These are phyloP conservation scores for Caenorhabditis sp. DNA, from an alignment of 2,888 invertebrate species.

Conservation along the genomic window DNA sequence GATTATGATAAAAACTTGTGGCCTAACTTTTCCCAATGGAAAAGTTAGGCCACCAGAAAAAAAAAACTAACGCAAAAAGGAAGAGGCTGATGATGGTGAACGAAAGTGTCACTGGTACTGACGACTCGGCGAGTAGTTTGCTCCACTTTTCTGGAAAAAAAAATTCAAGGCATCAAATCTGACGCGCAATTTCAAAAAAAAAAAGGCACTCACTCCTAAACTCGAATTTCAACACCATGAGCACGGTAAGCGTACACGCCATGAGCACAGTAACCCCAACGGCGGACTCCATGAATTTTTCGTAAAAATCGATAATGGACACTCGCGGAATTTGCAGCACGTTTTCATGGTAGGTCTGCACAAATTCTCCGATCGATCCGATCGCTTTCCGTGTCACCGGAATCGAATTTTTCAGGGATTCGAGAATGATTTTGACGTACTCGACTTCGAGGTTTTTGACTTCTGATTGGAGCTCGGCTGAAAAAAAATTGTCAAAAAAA, in stretches of 20 bases:
- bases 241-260: not conserved
- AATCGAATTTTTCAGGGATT: not conserved
- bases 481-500: not conserved
- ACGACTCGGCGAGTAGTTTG: not conserved
- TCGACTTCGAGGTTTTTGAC: not conserved
- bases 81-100: not conserved
- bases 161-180: not conserved
- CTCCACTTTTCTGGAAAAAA: constrained; percentile 17
- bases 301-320: not conserved
- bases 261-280: not conserved
- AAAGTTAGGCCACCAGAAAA: not conserved
- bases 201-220: constrained; percentile 24
- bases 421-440: constrained; percentile 4
- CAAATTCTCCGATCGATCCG: constrained; percentile 32
- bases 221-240: constrained; percentile 14
- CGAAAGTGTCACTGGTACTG: not conserved
- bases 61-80: constrained; percentile 4
- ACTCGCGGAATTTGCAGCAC: constrained; percentile 4
- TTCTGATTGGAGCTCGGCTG: not conserved
- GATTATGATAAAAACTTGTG: no score
- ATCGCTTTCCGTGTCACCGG: constrained; percentile 11
- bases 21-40: not conserved
- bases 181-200: not conserved
- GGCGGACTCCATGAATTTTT: not conserved
- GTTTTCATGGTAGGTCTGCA: constrained; percentile 11